phyloP scores from a whole-genome alignment of 37 sponge, comb jelly and placozoan species.

The Beroe ovata region DNA sequence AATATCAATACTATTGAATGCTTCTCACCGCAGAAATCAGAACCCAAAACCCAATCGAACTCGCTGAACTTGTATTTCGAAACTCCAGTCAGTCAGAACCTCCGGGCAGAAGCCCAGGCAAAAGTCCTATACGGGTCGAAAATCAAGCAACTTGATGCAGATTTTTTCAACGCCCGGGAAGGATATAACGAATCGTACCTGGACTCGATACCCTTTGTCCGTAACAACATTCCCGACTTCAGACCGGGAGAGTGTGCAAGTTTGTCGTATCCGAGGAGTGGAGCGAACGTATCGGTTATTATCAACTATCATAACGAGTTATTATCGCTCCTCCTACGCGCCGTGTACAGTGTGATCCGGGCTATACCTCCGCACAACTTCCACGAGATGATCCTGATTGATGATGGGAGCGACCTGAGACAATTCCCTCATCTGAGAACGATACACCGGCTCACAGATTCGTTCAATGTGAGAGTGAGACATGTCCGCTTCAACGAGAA shows the following conservation, averaged over 20 bases:
- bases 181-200: conserved; percentile 61
- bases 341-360: conserved; percentile 15
- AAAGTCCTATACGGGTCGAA: conserved; percentile 3
- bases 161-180: conserved; percentile 1
- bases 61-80: conserved; percentile 4
- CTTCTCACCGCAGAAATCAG: no score
- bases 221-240: conserved; percentile 21
- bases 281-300: conserved; percentile 14
- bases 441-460: neutral
- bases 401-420: conserved; percentile 15
- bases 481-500: conserved; percentile 1
- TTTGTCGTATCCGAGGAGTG: neutral
- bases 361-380: conserved; percentile 34
- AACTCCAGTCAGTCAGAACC: neutral
- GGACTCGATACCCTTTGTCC: conserved; percentile 15
- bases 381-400: conserved; percentile 31
- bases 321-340: neutral
- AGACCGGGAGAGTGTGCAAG: neutral
- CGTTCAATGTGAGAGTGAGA: neutral
- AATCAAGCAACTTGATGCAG: neutral
- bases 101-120: neutral
- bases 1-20: no score
- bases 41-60: no score
- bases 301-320: conserved; percentile 64
- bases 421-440: neutral